Conservation (phyloP, 2,888 invertebrate species). For the Disparrhopalites patrizii region DNA sequence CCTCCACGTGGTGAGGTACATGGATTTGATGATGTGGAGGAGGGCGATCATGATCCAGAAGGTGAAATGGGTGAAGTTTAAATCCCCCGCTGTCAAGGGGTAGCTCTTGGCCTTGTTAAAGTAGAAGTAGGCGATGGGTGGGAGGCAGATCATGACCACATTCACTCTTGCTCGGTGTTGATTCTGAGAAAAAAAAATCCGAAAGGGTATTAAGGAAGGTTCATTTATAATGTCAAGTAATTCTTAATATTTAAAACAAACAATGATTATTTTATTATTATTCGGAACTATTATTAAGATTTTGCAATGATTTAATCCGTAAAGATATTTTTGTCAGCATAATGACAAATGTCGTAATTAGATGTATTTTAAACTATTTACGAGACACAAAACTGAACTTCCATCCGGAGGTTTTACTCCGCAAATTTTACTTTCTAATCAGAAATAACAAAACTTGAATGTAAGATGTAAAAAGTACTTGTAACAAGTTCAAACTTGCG, state of each 20-base stretch:
- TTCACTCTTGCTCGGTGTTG: constrained; percentile 3
- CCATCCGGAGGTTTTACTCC: too few relatives aligned
- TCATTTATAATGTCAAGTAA: neutral
- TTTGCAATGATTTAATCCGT: too few relatives aligned
- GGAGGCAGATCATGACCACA: constrained; percentile 4
- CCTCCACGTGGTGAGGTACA: constrained; percentile 11
- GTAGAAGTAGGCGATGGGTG: constrained; percentile 9
- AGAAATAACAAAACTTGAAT: too few relatives aligned
- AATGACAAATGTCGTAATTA: too few relatives aligned
- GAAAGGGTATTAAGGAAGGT: neutral
- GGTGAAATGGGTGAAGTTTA: neutral
- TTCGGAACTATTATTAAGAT: neutral
- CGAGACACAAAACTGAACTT: too few relatives aligned
- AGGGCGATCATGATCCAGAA: constrained; percentile 8
- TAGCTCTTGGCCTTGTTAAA: neutral
- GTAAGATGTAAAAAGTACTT: too few relatives aligned
- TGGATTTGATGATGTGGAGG: constrained; percentile 11
- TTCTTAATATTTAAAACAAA: neutral
- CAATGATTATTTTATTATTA: neutral
- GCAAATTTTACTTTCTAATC: too few relatives aligned
- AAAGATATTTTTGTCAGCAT: neutral
- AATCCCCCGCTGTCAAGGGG: constrained; percentile 1
- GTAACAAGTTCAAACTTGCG: too few relatives aligned
- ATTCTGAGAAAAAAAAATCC: neutral
- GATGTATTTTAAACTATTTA: too few relatives aligned